Evolutionary conservation across 2,113 vertebrate genomes (phyloP).

Genomic region (Oncorhynchus tshawytscha): DNA sequence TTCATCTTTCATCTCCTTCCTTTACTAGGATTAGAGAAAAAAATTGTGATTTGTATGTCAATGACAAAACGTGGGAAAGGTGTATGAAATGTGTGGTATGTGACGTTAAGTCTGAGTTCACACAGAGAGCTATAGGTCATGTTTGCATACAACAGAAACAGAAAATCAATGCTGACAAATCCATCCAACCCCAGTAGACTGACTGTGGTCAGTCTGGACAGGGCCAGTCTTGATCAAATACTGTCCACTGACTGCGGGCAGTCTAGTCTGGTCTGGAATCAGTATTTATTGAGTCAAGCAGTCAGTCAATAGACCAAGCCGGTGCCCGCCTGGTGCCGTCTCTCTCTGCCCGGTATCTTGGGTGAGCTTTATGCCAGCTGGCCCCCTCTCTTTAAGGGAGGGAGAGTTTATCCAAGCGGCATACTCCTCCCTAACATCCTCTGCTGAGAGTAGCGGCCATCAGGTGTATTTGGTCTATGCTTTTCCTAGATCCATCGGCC

Average conservation of each 20-base stretch:
- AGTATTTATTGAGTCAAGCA: slow-evolving; percentile 33
- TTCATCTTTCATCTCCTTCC: background rate
- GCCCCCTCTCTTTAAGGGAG: slow-evolving; percentile 54
- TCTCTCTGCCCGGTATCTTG: slow-evolving; percentile 53
- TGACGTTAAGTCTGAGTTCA: background rate
- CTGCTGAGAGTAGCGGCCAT: slow-evolving; percentile 74
- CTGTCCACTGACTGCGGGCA: background rate
- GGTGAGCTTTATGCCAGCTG: slow-evolving; percentile 79
- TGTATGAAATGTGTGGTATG: no score
- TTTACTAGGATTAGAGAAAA: background rate
- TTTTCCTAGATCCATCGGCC: slow-evolving; percentile 74
- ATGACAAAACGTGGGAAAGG: no score
- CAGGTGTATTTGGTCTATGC: slow-evolving; percentile 90
- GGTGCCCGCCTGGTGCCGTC: slow-evolving; percentile 15
- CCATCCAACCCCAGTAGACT: slow-evolving; percentile 13
- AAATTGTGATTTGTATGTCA: no score
- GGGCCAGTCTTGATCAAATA: no score
- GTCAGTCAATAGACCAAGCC: slow-evolving; percentile 23
- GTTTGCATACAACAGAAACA: slow-evolving; percentile 27
- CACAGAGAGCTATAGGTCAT: slow-evolving; percentile 17
- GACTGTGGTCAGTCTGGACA: slow-evolving; percentile 35
- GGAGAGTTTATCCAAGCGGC: slow-evolving; percentile 83
- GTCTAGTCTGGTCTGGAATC: background rate
- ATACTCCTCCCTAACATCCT: slow-evolving; percentile 87
- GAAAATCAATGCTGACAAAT: slow-evolving; percentile 46